Conservation (phyloP, 2,113 vertebrate genomes). For the Bothrops jararaca region DNA sequence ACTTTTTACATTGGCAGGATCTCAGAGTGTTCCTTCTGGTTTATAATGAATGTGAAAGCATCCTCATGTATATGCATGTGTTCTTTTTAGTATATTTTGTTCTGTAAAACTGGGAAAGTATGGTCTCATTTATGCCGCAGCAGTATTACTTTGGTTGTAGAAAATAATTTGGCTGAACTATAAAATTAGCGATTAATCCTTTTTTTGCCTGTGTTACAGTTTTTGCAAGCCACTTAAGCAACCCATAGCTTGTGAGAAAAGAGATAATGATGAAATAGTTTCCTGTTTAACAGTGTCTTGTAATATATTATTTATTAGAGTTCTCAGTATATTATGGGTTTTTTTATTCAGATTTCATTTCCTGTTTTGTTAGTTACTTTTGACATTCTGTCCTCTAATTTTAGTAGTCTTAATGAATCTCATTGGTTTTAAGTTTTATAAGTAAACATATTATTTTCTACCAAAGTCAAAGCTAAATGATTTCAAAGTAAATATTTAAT, state of each 20-base stretch:
- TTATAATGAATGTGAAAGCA: background rate
- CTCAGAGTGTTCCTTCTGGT: background rate
- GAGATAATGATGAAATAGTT: background rate
- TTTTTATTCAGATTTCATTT: background rate
- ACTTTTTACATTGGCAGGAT: background rate
- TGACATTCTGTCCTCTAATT: background rate
- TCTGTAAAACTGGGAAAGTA: background rate
- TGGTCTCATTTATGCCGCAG: background rate
- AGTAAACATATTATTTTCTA: background rate
- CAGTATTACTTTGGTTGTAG: background rate
- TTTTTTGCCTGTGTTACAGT: background rate
- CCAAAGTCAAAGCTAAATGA: background rate
- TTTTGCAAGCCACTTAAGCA: background rate
- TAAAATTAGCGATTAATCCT: background rate
- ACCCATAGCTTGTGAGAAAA: background rate
- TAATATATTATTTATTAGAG: background rate
- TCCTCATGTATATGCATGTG: background rate
- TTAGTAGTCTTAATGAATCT: background rate
- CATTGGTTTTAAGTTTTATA: background rate
- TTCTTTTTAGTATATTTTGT: background rate
- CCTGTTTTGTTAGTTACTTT: background rate
- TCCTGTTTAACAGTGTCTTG: background rate
- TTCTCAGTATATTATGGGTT: background rate
- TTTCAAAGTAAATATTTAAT: background rate
- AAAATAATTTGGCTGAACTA: background rate